A percentile compares a stretch with the other conserved stretches of the same genome.
Evolutionary conservation across 2,113 vertebrate species (phyloP).

Genomic region (Struthio camelus): DNA sequence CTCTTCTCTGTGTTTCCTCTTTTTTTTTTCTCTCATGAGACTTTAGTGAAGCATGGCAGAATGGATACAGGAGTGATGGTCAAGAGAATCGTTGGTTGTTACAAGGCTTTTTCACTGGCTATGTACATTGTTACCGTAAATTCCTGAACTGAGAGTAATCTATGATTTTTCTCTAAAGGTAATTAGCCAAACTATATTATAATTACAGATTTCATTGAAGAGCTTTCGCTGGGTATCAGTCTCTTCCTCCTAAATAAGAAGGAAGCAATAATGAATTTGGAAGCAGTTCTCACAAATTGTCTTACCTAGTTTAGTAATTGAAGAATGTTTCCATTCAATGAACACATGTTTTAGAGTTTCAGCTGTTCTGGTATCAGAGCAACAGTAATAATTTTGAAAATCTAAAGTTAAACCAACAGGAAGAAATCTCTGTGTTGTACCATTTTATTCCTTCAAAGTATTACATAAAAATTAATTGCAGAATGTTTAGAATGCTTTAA

Average conservation of each 20-base stretch:
- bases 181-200: background rate
- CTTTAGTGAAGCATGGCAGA: background rate
- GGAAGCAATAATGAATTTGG: background rate
- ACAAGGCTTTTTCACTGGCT: background rate
- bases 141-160: background rate
- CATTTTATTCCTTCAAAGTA: background rate
- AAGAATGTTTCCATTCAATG: background rate
- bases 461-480: background rate
- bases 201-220: background rate
- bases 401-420: background rate
- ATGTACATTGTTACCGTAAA: background rate
- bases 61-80: background rate
- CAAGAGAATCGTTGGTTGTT: background rate
- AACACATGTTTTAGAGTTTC: background rate
- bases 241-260: background rate
- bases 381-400: background rate
- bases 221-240: background rate
- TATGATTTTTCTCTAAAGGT: background rate
- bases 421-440: background rate
- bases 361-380: background rate
- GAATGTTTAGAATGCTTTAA: background rate
- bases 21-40: background rate
- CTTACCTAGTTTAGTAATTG: background rate
- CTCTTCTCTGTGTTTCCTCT: background rate
- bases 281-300: background rate